Conservation (phyloP, 1,140 invertebrate species). For the Streblospio benedicti region DNA sequence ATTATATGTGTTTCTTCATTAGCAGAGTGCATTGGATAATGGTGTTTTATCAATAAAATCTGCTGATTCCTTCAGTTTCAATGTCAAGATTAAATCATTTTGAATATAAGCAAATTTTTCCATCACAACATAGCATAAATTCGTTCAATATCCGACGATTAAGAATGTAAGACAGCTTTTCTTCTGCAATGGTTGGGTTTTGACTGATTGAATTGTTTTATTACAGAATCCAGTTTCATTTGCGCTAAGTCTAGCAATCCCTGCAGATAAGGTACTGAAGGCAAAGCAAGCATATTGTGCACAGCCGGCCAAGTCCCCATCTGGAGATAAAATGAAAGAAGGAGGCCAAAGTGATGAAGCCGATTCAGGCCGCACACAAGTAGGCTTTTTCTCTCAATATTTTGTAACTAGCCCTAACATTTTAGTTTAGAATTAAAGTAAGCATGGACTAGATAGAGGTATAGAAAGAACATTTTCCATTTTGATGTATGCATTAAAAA, state of each 20-base stretch:
- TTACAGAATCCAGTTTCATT: slow-evolving; percentile 34
- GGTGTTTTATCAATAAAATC: too few species aligned
- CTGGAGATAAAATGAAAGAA: slow-evolving; percentile 6
- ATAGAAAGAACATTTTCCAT: neutral
- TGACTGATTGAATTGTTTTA: too few species aligned
- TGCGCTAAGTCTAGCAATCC: slow-evolving; percentile 29
- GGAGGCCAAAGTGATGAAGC: slow-evolving; percentile 31
- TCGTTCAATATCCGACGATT: neutral
- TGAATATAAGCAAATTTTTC: too few species aligned
- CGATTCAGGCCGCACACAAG: slow-evolving; percentile 31
- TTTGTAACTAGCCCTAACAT: too few species aligned
- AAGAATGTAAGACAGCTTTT: neutral
- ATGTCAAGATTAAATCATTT: too few species aligned
- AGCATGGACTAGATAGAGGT: neutral
- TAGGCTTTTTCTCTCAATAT: slow-evolving; percentile 18
- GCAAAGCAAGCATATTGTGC: slow-evolving; percentile 20
- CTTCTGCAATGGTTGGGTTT: neutral
- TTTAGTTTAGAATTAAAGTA: too few species aligned
- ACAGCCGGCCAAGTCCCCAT: slow-evolving; percentile 14
- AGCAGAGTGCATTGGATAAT: too few species aligned
- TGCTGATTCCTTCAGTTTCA: too few species aligned
- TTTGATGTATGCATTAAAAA: neutral
- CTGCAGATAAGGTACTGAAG: slow-evolving; percentile 27
- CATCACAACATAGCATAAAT: neutral
- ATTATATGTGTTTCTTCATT: too few species aligned